Percentiles rank a stretch among this genome's conserved stretches.
These are phyloP conservation scores for Drosophila mojavensis DNA, from an alignment of 1,140 invertebrate species.

Conservation along the genomic window DNA sequence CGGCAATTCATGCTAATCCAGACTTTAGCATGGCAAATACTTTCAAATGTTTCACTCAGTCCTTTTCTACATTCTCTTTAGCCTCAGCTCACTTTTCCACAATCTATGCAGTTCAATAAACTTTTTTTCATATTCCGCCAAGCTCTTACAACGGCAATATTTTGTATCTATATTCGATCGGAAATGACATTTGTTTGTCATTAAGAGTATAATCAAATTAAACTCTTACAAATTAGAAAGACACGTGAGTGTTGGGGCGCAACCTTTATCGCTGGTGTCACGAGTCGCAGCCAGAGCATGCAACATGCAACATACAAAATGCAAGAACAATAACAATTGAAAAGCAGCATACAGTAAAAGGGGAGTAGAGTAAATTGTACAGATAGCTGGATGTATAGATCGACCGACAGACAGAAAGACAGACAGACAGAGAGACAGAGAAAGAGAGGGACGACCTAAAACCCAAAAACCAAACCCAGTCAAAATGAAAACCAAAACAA, in stretches of 20 bases:
- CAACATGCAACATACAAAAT: conserved; percentile 52
- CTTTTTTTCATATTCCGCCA: conserved; percentile 4
- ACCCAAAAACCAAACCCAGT: conserved; percentile 36
- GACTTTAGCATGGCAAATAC: no score
- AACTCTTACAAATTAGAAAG: conserved; percentile 61
- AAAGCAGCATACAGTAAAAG: not conserved
- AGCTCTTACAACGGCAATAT: conserved; percentile 10
- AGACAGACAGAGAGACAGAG: conserved; percentile 9
- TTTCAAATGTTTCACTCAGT: no score
- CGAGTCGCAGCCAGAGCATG: conserved; percentile 32
- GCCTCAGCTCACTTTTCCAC: not conserved
- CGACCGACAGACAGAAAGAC: not conserved
- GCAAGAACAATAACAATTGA: not conserved
- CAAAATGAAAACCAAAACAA: conserved; percentile 57
- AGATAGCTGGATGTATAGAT: not conserved
- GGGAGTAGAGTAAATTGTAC: conserved; percentile 9
- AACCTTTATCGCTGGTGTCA: conserved; percentile 45
- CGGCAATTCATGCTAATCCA: no score
- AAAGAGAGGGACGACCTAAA: conserved; percentile 18
- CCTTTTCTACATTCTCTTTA: no score
- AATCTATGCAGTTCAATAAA: conserved; percentile 11
- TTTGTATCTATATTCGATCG: not conserved
- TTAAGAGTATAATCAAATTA: conserved; percentile 50
- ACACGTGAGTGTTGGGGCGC: conserved; percentile 36
- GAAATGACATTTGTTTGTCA: conserved; percentile 19